Percentiles rank a stretch among this genome's conserved stretches.
Evolutionary conservation across 53 echinoderm and acorn worm species (phyloP).

Genomic region (Holothuria leucospilota): DNA sequence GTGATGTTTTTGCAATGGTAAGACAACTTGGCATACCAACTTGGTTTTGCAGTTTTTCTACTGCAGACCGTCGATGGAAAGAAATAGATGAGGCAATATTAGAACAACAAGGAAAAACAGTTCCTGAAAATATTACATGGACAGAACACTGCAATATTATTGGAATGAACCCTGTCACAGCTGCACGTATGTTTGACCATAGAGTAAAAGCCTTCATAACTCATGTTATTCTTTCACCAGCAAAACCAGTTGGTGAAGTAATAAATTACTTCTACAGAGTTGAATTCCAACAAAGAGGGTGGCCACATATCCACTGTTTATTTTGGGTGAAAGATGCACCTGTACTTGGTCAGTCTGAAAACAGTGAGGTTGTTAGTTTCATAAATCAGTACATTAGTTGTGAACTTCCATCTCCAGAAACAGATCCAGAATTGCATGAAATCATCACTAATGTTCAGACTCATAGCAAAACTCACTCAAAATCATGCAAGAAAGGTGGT

Average conservation of each 20-base stretch:
- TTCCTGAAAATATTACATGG: constrained; percentile 58
- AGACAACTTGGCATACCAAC: constrained; percentile 50
- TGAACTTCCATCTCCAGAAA: not conserved
- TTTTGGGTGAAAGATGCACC: constrained; percentile 73
- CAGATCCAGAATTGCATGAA: constrained; percentile 15
- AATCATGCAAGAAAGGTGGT: constrained; percentile 64
- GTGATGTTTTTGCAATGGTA: constrained; percentile 73
- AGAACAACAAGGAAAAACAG: constrained; percentile 56
- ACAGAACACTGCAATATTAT: constrained; percentile 65
- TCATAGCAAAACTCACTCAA: constrained; percentile 22
- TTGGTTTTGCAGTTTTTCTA: constrained; percentile 65
- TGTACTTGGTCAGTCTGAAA: not conserved
- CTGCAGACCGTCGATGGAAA: constrained; percentile 67
- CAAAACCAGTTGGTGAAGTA: constrained; percentile 42
- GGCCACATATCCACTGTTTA: constrained; percentile 62
- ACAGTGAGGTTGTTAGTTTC: not conserved
- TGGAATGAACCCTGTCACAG: constrained; percentile 75
- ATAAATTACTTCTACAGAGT: constrained; percentile 60
- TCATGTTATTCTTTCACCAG: constrained; percentile 6
- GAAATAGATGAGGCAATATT: constrained; percentile 60
- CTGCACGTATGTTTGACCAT: constrained; percentile 54
- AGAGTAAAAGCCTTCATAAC: constrained; percentile 37
- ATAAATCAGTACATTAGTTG: constrained; percentile 1
- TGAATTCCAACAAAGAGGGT: constrained; percentile 62
- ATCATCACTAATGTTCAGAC: constrained; percentile 6